These are phyloP conservation scores for Bombus vancouverensis DNA, from an alignment of 1,140 invertebrate genomes.

Conservation along the genomic window DNA sequence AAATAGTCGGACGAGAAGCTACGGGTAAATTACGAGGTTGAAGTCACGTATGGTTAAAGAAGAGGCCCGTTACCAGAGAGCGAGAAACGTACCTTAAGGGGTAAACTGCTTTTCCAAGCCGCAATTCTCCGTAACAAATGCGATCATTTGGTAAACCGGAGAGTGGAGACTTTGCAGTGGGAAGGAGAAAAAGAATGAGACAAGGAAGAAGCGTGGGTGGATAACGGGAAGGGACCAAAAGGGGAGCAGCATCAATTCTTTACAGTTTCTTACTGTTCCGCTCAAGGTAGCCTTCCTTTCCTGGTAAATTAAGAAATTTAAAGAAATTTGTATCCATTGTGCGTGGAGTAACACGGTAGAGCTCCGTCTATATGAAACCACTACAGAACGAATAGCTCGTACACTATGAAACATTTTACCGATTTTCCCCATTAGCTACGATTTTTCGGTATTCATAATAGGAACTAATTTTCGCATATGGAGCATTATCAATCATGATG, in stretches of 20 bases:
- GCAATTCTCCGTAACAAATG: slow-evolving; percentile 42
- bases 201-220: slow-evolving; percentile 36
- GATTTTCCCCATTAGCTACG: no score
- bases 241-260: slow-evolving; percentile 21
- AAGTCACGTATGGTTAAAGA: background rate
- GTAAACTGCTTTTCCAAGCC: slow-evolving; percentile 42
- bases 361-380: no score
- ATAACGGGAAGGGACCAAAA: slow-evolving; percentile 46
- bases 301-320: background rate
- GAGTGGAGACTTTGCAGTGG: background rate
- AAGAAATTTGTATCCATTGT: no score
- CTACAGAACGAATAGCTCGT: no score
- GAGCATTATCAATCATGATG: no score
- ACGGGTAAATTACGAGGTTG: slow-evolving; percentile 38
- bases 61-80: slow-evolving; percentile 26
- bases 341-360: no score
- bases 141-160: slow-evolving; percentile 32
- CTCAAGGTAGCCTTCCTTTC: background rate
- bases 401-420: no score
- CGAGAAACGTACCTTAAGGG: slow-evolving; percentile 22
- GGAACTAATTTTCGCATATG: no score
- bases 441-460: no score
- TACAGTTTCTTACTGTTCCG: background rate
- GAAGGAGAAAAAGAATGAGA: background rate
- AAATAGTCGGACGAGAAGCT: slow-evolving; percentile 40